phyloP scores from a whole-genome alignment of 2,888 invertebrate species.

The Cheilosia urbana region DNA sequence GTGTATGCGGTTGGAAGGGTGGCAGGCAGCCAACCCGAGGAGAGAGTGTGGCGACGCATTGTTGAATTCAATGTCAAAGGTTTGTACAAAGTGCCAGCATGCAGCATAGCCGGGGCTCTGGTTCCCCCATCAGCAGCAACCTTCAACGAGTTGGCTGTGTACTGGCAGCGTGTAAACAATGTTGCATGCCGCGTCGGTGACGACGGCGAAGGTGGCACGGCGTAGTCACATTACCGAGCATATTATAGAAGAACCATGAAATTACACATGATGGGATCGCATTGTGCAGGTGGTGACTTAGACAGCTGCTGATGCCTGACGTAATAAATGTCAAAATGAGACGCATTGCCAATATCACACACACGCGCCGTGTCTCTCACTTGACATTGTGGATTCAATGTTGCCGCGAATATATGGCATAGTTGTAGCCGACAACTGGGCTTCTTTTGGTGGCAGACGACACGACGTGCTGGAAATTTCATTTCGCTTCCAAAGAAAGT shows the following conservation, averaged over 20 bases:
- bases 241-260: neutral
- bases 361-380: slow-evolving; percentile 7
- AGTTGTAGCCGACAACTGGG: neutral
- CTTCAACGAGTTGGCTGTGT: slow-evolving; percentile 29
- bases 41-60: slow-evolving; percentile 40
- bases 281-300: slow-evolving; percentile 50
- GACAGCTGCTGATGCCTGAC: slow-evolving; percentile 44
- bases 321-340: slow-evolving; percentile 54
- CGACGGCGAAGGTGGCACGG: neutral
- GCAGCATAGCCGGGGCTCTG: too few relatives aligned
- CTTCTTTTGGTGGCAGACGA: slow-evolving; percentile 17
- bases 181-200: neutral
- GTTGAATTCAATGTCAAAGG: slow-evolving; percentile 65
- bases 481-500: slow-evolving; percentile 26
- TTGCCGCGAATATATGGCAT: slow-evolving; percentile 3
- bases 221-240: slow-evolving; percentile 5
- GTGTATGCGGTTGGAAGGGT: slow-evolving; percentile 4
- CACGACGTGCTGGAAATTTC: slow-evolving; percentile 38
- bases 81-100: slow-evolving; percentile 36
- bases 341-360: slow-evolving; percentile 34
- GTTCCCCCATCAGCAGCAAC: slow-evolving; percentile 26
- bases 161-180: slow-evolving; percentile 12
- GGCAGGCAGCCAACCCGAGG: slow-evolving; percentile 19
- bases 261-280: slow-evolving; percentile 11
- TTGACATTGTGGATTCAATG: slow-evolving; percentile 48